These are phyloP conservation scores for Tricholauxania praeusta DNA, from an alignment of 2,888 invertebrate genomes.

Conservation along the genomic window DNA sequence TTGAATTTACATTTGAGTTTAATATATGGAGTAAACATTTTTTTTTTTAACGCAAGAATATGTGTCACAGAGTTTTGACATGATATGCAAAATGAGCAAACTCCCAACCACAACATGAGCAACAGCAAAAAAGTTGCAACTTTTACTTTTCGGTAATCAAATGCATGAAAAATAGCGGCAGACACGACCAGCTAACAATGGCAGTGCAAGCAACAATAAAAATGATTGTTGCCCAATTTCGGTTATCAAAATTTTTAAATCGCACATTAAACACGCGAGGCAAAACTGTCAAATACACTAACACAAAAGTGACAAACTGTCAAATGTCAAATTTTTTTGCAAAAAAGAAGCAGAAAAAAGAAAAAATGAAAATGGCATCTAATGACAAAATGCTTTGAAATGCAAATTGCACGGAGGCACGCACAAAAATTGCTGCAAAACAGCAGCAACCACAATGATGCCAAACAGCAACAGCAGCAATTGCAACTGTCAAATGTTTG, in stretches of 20 bases:
- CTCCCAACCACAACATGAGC: not conserved
- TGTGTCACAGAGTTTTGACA: no score
- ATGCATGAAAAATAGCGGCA: no score
- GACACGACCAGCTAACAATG: no score
- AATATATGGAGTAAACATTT: no score
- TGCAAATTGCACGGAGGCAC: constrained; percentile 49
- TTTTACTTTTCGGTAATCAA: not conserved
- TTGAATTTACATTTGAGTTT: no score
- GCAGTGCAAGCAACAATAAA: no score
- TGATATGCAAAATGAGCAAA: not conserved
- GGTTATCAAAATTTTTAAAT: constrained; percentile 34
- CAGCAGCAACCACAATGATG: constrained; percentile 26
- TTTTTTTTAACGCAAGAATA: no score
- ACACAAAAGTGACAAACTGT: constrained; percentile 50
- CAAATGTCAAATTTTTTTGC: constrained; percentile 44
- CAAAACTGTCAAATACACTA: constrained; percentile 6
- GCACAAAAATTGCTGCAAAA: constrained; percentile 34
- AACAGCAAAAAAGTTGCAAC: not conserved
- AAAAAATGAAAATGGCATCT: constrained; percentile 37
- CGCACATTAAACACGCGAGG: constrained; percentile 32
- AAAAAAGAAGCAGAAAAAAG: constrained; percentile 44
- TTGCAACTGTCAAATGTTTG: constrained; percentile 52
- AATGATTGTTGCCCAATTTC: constrained; percentile 27
- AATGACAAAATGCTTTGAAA: constrained; percentile 55
- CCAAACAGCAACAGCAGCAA: constrained; percentile 35